Base-by-base conservation (phyloP, 2,113 vertebrate species). In the Nestor notabilis region DNA sequence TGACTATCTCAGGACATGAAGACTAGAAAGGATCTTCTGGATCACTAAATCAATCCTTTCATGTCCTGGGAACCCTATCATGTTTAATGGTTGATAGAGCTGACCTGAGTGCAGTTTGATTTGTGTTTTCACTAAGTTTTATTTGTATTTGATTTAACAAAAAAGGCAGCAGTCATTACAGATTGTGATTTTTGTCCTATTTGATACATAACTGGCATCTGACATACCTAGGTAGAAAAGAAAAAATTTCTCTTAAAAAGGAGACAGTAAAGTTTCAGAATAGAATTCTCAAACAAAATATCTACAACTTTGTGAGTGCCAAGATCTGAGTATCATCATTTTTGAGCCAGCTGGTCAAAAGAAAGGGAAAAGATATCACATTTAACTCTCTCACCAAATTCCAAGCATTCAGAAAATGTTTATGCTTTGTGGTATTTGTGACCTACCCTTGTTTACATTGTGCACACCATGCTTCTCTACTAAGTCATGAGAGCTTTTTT, bases 361-460 rank as follows among this genome's bases (percentile, higher is more conserved):
- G 19, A 83, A 79, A 87, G 5, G 17, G 35, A 50, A 79, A 83
- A 61, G 1, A 25, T 87, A 8, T 43, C 9, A 58, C 3, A 33
- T 85, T 92, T 83, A 19, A 56, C 17, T 61, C 52, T 90, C 13
- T 46, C 29, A 37, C 7, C 12, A 63, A 70, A 65, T 86, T 50
- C 41, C 29, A 63, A 61, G 8, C 7, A 23, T 70, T 69, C 28
- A 33, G 28, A 47, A 83, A 31, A 37, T 16, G 7, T 70, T 56
- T 1, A 0, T 77, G 28, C 7, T 76, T 21, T 3, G 1, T 39
- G 19, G 19, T 50, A 14, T 25, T 29, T 39, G 5, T 56, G 66
- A 56, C 46, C 10, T 56, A 31, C 9, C 1, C 5, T 20, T 2
- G 1, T 37, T 84, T 60, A 29, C 8, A 5, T 1, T 35, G 31